phyloP scores from a whole-genome alignment of 1,140 invertebrate species.

The Idris sp. region DNA sequence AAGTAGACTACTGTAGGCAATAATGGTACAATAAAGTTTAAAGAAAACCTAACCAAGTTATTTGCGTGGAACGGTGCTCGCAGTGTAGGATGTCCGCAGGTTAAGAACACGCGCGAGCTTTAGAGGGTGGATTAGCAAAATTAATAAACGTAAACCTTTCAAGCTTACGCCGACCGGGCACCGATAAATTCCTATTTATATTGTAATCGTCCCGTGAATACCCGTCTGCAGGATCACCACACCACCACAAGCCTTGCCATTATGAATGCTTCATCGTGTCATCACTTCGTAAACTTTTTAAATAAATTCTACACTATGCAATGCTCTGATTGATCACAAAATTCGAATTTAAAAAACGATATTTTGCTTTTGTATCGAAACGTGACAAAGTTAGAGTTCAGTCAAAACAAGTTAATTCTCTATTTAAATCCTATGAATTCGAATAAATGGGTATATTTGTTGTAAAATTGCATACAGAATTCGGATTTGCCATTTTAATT shows the following conservation, averaged over 20 bases:
- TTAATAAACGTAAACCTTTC: constrained; percentile 76
- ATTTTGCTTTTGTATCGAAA: constrained; percentile 4
- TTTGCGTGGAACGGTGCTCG: constrained; percentile 28
- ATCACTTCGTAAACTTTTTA: constrained; percentile 76
- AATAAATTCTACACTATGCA: constrained; percentile 68
- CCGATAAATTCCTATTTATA: constrained; percentile 76
- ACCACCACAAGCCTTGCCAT: constrained; percentile 60
- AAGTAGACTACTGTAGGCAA: constrained; percentile 40
- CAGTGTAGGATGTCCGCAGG: constrained; percentile 3
- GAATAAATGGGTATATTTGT: no score
- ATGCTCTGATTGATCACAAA: constrained; percentile 55
- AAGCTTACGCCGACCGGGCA: constrained; percentile 67
- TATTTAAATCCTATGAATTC: no score
- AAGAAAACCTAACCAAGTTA: constrained; percentile 28
- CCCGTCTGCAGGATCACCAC: constrained; percentile 14
- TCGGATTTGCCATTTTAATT: no score
- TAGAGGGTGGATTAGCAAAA: constrained; percentile 70
- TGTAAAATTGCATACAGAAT: no score
- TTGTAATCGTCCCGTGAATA: constrained; percentile 67
- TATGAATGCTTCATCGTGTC: constrained; percentile 73
- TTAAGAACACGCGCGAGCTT: constrained; percentile 42
- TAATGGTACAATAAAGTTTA: constrained; percentile 34
- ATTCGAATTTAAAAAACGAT: constrained; percentile 16
- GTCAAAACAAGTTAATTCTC: no score
- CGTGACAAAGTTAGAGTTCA: no score